Evolutionary conservation across 2,113 vertebrate genomes (phyloP), one percentile per base, ranked within the genome.

Genomic region (Octodon degus): DNA sequence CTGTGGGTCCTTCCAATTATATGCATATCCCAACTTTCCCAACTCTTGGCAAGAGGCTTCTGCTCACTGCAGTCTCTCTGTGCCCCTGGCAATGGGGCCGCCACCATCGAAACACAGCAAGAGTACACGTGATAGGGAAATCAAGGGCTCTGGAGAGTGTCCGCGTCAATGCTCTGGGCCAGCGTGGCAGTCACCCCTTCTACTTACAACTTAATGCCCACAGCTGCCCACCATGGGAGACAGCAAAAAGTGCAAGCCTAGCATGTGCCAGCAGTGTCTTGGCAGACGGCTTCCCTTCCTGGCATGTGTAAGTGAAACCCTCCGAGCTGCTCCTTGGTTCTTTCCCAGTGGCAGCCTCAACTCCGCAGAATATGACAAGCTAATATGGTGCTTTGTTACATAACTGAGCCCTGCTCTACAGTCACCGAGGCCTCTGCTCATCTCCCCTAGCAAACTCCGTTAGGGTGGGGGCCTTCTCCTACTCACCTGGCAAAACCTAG

Each of bases 381-480:
- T 79, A 90, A 76, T 82, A 53, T 0, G 34, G 81, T 47, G 65
- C 58, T 79, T 43, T 6, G 43, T 43, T 43, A 43, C 43, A 5
- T 43, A 43, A 43, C 43, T 43, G 43, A 43, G 43, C 43, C 43
- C 43, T 43, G 43, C 40, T 89, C 37, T 62, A 50, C 68, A 6
- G 77, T 60, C 43, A 74, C 50, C 88, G 50, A 80, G 82, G 55
- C 30, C 95, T 95, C 87, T 40, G 74, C 25, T 94, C 27, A 5
- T 40, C 67, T 96, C 20, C 87, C 91, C 77, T 90, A 74, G 79
- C 70, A 94, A 96, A 94, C n/a, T 92, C 68, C 94, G 89, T n/a
- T 55, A 97, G 96, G 94, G 84, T 82, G 97, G 55, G 90, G n/a
- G 88, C 77, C 76, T 93, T 92, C 92, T 94, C 82, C 92, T 60